Conservation (phyloP, 1,140 invertebrate species). For the Mesaphorura yosii region DNA sequence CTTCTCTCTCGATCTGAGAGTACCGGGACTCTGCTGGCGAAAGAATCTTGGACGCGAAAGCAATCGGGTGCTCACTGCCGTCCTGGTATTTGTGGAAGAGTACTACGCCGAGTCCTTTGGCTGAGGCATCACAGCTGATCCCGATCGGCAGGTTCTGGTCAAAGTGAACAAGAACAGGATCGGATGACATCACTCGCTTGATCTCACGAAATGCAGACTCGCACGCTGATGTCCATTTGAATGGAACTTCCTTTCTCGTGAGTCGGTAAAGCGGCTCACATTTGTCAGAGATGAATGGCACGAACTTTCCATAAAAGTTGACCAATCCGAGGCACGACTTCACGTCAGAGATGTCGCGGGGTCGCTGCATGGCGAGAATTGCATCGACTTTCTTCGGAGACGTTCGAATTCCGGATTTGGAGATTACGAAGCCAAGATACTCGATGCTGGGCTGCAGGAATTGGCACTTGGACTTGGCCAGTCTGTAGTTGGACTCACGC, state of each 20-base stretch:
- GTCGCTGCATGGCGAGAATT: constrained; percentile 3
- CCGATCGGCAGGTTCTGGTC: constrained; percentile 30
- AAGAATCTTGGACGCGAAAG: constrained; percentile 35
- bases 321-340: constrained; percentile 7
- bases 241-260: background rate
- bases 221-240: background rate
- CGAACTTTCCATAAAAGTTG: constrained; percentile 8
- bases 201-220: background rate
- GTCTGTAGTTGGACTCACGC: constrained; percentile 19
- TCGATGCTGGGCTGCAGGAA: constrained; percentile 28
- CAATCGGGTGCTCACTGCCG: constrained; percentile 33
- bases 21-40: constrained; percentile 34
- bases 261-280: constrained; percentile 33
- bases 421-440: constrained; percentile 8
- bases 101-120: constrained; percentile 34
- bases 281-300: background rate
- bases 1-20: constrained; percentile 38
- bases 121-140: constrained; percentile 34
- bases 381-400: constrained; percentile 7
- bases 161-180: constrained; percentile 12
- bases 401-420: constrained; percentile 5
- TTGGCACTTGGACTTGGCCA: constrained; percentile 17
- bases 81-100: constrained; percentile 33
- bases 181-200: background rate
- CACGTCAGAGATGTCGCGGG: constrained; percentile 5